These are phyloP conservation scores for Hippopotamyrus pictus DNA, from an alignment of 2,797 vertebrate genomes.

Conservation along the genomic window DNA sequence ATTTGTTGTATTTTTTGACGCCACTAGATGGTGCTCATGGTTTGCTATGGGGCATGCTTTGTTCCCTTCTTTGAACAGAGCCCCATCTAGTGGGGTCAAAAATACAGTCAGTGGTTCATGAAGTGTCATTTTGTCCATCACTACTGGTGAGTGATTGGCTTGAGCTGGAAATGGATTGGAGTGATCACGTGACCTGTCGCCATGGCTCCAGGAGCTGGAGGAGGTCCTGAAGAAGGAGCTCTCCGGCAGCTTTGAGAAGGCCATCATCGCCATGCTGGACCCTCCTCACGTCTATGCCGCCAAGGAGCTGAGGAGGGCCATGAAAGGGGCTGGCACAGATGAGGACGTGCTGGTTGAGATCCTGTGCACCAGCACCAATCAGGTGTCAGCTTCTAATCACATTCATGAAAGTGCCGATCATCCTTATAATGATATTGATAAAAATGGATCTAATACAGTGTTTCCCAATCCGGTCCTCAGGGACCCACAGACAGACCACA, in stretches of 20 bases:
- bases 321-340: slow-evolving; percentile 68
- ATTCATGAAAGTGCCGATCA: neutral
- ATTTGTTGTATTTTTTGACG: neutral
- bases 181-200: neutral
- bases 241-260: slow-evolving; percentile 66
- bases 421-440: neutral
- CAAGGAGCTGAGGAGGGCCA: slow-evolving; percentile 70
- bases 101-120: neutral
- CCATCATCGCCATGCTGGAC: slow-evolving; percentile 68
- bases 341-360: slow-evolving; percentile 71
- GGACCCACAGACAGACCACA: neutral
- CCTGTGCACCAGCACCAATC: slow-evolving; percentile 64
- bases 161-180: neutral
- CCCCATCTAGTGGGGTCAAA: neutral
- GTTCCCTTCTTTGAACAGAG: neutral
- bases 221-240: slow-evolving; percentile 65
- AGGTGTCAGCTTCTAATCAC: slow-evolving; percentile 34
- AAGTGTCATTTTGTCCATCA: neutral
- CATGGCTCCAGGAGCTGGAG: slow-evolving; percentile 57
- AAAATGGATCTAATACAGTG: neutral
- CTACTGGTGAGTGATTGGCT: neutral
- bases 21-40: neutral
- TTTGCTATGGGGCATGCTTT: neutral
- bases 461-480: neutral
- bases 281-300: slow-evolving; percentile 57